These are phyloP conservation scores for Pomacea maculata DNA, from an alignment of 1,140 invertebrate species.

Conservation along the genomic window DNA sequence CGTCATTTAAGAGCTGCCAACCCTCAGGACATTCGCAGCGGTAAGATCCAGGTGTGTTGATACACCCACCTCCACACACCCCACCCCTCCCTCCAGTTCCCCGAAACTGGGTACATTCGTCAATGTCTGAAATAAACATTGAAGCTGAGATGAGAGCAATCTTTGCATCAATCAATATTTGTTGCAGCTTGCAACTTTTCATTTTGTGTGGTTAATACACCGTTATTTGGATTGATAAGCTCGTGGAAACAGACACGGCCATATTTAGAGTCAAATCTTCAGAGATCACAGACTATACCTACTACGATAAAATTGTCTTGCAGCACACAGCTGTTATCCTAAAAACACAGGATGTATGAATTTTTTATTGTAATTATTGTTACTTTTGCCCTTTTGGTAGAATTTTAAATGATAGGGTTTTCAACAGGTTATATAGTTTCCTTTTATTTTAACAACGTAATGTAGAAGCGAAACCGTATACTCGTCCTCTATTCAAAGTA, in stretches of 20 bases:
- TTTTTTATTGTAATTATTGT: neutral
- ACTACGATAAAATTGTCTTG: too few species aligned
- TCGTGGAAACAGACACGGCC: too few species aligned
- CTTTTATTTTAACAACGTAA: neutral
- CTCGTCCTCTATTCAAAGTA: neutral
- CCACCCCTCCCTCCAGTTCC: slow-evolving; percentile 68
- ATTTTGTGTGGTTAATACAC: neutral
- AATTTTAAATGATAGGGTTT: neutral
- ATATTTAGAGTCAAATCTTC: too few species aligned
- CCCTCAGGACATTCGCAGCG: slow-evolving; percentile 85
- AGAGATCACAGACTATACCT: too few species aligned
- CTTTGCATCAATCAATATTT: too few species aligned
- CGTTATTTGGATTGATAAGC: too few species aligned
- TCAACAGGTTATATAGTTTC: neutral
- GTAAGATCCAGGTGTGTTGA: slow-evolving; percentile 88
- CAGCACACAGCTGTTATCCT: too few species aligned
- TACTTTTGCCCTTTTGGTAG: neutral
- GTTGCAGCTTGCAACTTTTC: neutral
- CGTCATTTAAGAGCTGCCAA: slow-evolving; percentile 69
- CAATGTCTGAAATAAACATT: slow-evolving; percentile 74
- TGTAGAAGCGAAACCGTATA: neutral
- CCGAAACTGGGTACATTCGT: slow-evolving; percentile 80
- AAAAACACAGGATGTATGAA: neutral
- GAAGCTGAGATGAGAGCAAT: too few species aligned
- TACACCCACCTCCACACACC: slow-evolving; percentile 60